Conservation (phyloP, 2,113 vertebrate species). For the Ameiurus melas region DNA sequence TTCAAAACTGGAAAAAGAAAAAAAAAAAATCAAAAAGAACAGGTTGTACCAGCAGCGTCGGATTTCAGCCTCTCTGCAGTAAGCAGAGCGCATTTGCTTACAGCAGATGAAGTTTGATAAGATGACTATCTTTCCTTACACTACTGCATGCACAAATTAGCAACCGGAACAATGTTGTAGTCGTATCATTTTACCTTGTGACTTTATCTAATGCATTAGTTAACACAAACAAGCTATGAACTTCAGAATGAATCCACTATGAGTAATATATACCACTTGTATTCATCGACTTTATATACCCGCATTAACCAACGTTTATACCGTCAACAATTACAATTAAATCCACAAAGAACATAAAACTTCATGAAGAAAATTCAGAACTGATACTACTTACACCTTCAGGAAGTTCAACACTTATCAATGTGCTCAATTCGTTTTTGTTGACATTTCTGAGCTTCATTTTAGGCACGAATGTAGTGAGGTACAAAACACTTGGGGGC, state of each 20-base stretch:
- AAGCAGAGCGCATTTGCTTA: conserved; percentile 17
- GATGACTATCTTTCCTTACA: not conserved
- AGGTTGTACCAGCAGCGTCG: not conserved
- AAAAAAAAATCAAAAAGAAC: not conserved
- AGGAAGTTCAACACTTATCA: not conserved
- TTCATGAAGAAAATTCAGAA: not conserved
- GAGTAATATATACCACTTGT: not conserved
- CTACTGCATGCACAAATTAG: not conserved
- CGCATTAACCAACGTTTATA: not conserved
- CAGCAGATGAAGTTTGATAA: conserved; percentile 24
- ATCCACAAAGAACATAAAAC: not conserved
- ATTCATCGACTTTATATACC: not conserved
- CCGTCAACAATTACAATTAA: not conserved
- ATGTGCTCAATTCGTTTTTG: not conserved
- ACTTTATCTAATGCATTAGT: not conserved
- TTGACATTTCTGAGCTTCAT: not conserved
- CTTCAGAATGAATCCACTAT: not conserved
- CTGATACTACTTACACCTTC: not conserved
- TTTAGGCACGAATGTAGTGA: too few relatives aligned
- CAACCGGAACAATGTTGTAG: not conserved
- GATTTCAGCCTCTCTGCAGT: not conserved
- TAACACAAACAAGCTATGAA: not conserved
- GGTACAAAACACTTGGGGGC: not conserved
- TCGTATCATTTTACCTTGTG: not conserved
- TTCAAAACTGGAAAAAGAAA: not conserved